Percentiles rank a stretch among this genome's conserved stretches.
Evolutionary conservation across 2,113 vertebrate genomes (phyloP).

Genomic region (Acrocephalus kingi): DNA sequence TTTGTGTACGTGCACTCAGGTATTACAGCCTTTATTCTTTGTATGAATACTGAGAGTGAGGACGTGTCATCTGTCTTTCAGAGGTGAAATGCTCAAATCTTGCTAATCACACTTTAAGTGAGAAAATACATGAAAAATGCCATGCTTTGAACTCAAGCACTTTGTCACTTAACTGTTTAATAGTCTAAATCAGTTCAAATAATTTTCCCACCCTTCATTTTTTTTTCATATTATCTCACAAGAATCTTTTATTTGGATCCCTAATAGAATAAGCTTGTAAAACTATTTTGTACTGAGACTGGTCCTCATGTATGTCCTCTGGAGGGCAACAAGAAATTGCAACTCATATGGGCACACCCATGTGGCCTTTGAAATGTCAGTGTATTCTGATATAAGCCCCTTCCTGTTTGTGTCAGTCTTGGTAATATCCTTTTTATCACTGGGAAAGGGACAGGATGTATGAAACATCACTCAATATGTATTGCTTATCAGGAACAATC

Average conservation of each 20-base stretch:
- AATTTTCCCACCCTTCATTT: neutral
- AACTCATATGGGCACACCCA: neutral
- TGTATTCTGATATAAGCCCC: neutral
- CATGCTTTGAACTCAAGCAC: neutral
- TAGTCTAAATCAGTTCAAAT: neutral
- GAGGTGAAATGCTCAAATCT: neutral
- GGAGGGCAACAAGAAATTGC: neutral
- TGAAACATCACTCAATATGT: neutral
- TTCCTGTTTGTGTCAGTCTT: neutral
- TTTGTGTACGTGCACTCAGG: neutral
- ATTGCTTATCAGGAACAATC: neutral
- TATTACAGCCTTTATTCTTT: neutral
- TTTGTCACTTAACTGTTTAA: neutral
- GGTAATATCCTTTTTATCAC: neutral
- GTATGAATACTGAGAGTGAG: neutral
- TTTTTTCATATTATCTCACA: neutral
- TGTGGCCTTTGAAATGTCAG: neutral
- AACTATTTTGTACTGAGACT: neutral
- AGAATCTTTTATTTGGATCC: neutral
- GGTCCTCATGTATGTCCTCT: neutral
- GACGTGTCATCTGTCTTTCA: neutral
- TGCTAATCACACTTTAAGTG: neutral
- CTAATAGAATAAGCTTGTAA: neutral
- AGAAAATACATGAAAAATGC: neutral
- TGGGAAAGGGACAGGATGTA: neutral